These are phyloP conservation scores for Scaptomyza montana DNA, from an alignment of 1,140 invertebrate species.

Conservation along the genomic window DNA sequence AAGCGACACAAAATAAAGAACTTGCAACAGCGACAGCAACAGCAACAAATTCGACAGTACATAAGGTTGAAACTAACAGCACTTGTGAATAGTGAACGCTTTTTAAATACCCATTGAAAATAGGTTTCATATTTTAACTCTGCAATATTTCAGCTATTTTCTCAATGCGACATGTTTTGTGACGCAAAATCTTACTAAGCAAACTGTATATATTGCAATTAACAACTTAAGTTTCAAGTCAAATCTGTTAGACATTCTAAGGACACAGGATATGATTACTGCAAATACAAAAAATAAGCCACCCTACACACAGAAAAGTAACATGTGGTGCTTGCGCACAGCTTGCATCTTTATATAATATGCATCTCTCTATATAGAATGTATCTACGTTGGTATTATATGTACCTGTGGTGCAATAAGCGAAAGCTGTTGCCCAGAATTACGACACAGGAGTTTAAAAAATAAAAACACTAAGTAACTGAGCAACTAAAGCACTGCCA, in stretches of 20 bases:
- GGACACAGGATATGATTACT: conserved; percentile 4
- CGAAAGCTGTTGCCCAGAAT: conserved; percentile 21
- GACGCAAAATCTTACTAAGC: no score
- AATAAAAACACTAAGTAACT: not conserved
- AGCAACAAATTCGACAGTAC: conserved; percentile 63
- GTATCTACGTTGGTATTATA: conserved; percentile 28
- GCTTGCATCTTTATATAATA: conserved; percentile 36
- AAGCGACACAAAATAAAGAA: conserved; percentile 44
- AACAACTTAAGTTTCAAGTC: no score
- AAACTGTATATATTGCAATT: no score
- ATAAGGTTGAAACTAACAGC: conserved; percentile 23
- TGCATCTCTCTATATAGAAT: conserved; percentile 12
- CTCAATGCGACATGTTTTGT: no score
- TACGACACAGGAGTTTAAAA: conserved; percentile 4
- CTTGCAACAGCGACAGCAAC: conserved; percentile 48
- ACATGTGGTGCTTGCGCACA: conserved; percentile 49
- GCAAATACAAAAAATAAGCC: conserved; percentile 11
- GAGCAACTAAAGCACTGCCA: conserved; percentile 19
- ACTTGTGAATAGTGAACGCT: conserved; percentile 4
- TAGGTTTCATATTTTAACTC: no score
- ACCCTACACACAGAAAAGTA: conserved; percentile 41
- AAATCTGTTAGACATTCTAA: no score
- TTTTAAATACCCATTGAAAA: not conserved
- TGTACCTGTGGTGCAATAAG: conserved; percentile 38
- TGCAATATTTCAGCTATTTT: not conserved